These are phyloP conservation scores for Drosophila koepferae DNA, from an alignment of 2,888 invertebrate genomes.

Conservation along the genomic window DNA sequence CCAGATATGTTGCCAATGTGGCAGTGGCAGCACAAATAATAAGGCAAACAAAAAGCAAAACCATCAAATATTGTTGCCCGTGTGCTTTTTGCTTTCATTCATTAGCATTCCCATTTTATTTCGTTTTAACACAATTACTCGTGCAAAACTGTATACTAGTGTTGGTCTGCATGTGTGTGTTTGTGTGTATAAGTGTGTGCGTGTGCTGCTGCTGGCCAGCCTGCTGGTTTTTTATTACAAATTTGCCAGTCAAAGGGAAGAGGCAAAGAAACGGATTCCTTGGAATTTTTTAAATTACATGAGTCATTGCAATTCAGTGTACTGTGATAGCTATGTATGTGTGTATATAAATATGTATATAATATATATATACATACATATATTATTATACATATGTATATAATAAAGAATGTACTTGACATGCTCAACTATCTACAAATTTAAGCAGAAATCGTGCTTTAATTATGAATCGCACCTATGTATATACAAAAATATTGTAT, in stretches of 20 bases:
- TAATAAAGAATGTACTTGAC: neutral
- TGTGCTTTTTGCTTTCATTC: conserved; percentile 60
- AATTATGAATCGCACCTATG: neutral
- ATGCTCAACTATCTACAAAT: conserved; percentile 1
- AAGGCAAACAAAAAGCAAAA: conserved; percentile 9
- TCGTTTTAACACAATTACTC: conserved; percentile 35
- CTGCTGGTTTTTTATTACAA: conserved; percentile 44
- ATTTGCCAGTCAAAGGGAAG: conserved; percentile 45
- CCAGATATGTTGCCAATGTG: conserved; percentile 30
- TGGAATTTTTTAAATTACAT: conserved; percentile 65
- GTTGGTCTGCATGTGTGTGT: conserved; percentile 19
- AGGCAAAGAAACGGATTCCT: conserved; percentile 45
- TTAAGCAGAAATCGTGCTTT: neutral
- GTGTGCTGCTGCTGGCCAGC: conserved; percentile 21
- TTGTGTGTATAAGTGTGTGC: conserved; percentile 29
- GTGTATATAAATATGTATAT: conserved; percentile 9
- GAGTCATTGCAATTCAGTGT: conserved; percentile 61
- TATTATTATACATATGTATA: neutral
- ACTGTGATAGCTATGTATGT: conserved; percentile 19
- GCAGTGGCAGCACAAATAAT: conserved; percentile 1
- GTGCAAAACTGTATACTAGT: conserved; percentile 15
- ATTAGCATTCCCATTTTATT: conserved; percentile 47
- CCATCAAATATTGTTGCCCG: conserved; percentile 37
- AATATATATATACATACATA: neutral
- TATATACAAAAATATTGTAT: no score